phyloP scores from a whole-genome alignment of 2,113 vertebrate species.

The Toxotes chatareus region DNA sequence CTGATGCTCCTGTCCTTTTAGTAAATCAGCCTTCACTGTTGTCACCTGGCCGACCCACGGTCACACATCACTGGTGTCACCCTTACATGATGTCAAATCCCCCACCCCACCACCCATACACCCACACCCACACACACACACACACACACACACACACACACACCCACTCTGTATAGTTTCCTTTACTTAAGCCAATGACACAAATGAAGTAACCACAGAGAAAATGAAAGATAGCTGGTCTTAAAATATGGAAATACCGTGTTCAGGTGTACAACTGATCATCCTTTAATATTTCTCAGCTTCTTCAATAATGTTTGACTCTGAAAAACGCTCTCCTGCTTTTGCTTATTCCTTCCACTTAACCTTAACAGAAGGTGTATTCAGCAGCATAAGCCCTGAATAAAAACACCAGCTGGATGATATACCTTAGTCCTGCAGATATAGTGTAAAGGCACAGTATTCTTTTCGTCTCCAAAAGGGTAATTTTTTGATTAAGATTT shows the following conservation, averaged over 20 bases:
- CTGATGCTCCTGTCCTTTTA: constrained; percentile 99
- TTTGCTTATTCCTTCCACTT: constrained; percentile 43
- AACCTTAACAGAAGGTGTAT: constrained; percentile 42
- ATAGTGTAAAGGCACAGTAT: not conserved
- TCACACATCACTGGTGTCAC: constrained; percentile 89
- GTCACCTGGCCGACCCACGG: constrained; percentile 94
- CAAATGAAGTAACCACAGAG: constrained; percentile 13
- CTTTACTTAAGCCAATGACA: constrained; percentile 54
- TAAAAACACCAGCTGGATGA: constrained; percentile 46
- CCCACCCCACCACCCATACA: constrained; percentile 6
- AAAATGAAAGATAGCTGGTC: constrained; percentile 3
- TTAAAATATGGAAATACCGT: not conserved
- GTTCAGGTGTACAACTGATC: not conserved
- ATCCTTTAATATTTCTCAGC: constrained; percentile 11
- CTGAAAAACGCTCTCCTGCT: constrained; percentile 19
- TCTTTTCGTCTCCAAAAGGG: not conserved
- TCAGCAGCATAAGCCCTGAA: constrained; percentile 30
- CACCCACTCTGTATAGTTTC: constrained; percentile 26
- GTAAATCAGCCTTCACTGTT: constrained; percentile 96
- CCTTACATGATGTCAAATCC: constrained; percentile 67
- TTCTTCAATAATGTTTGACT: not conserved
- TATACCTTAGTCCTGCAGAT: not conserved
- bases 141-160: constrained; percentile 30
- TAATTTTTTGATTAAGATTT: not conserved
- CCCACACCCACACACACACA: constrained; percentile 31